phyloP scores from a whole-genome alignment of 2,113 vertebrate genomes.

The Climacteris rufus region DNA sequence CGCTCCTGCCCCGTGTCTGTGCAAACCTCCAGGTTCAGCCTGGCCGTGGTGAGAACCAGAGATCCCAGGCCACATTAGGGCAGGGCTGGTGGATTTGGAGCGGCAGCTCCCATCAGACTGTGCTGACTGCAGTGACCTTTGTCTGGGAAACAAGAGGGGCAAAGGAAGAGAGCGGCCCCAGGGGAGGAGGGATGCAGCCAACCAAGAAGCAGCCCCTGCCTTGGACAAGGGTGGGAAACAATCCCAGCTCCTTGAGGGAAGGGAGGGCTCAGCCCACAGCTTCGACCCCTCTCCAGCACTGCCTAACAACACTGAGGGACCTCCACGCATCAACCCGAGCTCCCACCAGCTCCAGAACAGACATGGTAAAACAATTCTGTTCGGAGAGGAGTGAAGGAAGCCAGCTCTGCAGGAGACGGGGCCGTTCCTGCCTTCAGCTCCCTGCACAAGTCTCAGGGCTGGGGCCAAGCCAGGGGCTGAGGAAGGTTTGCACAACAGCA shows the following conservation, averaged over 20 bases:
- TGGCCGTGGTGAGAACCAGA: not conserved
- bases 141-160: constrained; percentile 30
- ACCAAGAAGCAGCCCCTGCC: not conserved
- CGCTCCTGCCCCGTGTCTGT: not conserved
- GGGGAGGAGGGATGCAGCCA: constrained; percentile 12
- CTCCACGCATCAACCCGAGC: rapidly evolving
- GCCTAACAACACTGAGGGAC: not conserved
- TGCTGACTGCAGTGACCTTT: constrained; percentile 47
- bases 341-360: not conserved
- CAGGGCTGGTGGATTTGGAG: not conserved
- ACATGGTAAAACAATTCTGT: not conserved
- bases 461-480: not conserved
- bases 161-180: not conserved
- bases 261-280: not conserved
- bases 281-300: not conserved
- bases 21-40: not conserved
- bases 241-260: not conserved
- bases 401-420: not conserved
- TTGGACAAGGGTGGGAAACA: not conserved
- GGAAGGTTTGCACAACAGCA: not conserved
- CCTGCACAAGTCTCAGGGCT: not conserved
- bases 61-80: not conserved
- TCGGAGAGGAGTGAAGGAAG: not conserved
- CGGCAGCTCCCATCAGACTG: constrained; percentile 23
- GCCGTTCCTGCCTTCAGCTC: not conserved